phyloP scores from a whole-genome alignment of 92 coral and sea anemone species.

The Isaurus tuberculatus region DNA sequence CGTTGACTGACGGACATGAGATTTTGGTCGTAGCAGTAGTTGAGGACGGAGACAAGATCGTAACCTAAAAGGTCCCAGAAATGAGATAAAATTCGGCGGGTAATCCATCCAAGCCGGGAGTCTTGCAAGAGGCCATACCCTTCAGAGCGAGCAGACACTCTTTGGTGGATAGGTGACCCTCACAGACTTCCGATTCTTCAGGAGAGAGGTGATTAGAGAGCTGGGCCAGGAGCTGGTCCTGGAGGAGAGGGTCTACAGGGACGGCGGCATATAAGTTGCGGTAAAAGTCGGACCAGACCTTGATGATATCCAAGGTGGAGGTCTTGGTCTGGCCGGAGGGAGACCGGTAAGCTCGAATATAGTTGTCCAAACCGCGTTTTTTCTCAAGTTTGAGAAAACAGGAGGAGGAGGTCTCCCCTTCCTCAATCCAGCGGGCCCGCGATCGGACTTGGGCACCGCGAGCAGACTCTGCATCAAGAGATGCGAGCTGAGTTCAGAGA shows the following conservation, averaged over 20 bases:
- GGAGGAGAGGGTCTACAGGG: neutral
- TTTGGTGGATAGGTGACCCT: conserved; percentile 43
- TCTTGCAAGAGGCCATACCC: conserved; percentile 46
- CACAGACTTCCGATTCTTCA: conserved; percentile 42
- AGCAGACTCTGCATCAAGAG: neutral
- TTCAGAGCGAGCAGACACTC: conserved; percentile 53
- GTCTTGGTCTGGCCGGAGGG: neutral
- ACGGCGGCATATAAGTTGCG: neutral
- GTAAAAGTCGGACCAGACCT: conserved; percentile 36
- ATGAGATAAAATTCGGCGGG: conserved; percentile 62
- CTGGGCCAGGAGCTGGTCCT: neutral
- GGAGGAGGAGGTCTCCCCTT: conserved; percentile 37
- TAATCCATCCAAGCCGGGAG: conserved; percentile 69
- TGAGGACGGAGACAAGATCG: conserved; percentile 57
- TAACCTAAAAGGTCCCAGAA: conserved; percentile 62
- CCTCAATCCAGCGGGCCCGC: conserved; percentile 27
- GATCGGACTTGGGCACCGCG: conserved; percentile 36
- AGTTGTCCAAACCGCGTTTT: neutral
- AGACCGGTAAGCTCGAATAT: neutral
- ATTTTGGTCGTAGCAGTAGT: conserved; percentile 26
- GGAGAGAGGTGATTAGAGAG: neutral
- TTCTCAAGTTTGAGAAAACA: conserved; percentile 39
- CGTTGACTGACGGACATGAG: conserved; percentile 45
- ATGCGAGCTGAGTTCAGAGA: neutral
- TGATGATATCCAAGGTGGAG: neutral